These are phyloP conservation scores for Eufriesea mexicana DNA, from an alignment of 1,140 invertebrate species.

Conservation along the genomic window DNA sequence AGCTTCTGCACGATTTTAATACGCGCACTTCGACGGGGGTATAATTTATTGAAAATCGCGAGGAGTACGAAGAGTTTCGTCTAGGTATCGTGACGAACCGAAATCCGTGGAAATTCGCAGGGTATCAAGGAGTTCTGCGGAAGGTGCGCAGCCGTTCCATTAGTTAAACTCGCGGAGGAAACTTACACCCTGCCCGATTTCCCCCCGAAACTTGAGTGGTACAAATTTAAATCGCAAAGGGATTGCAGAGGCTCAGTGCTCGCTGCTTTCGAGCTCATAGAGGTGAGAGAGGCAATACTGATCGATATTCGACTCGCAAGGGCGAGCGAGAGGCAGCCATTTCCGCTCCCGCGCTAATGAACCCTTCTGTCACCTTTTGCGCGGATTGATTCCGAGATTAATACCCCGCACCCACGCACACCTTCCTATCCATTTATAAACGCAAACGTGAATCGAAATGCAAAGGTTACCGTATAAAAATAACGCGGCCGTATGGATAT, in stretches of 20 bases:
- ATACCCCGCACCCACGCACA: neutral
- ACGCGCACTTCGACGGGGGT: too few species aligned
- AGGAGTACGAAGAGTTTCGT: neutral
- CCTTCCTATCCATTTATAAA: too few species aligned
- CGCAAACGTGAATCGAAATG: neutral
- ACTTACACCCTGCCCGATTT: slow-evolving; percentile 79
- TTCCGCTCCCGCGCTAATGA: neutral
- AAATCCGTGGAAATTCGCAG: slow-evolving; percentile 68
- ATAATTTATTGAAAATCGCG: neutral
- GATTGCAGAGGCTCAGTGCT: slow-evolving; percentile 82
- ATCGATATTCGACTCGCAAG: slow-evolving; percentile 17
- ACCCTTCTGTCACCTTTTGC: neutral
- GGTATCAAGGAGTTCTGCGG: slow-evolving; percentile 83
- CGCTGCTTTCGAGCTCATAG: slow-evolving; percentile 84
- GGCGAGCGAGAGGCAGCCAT: neutral
- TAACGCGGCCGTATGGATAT: neutral
- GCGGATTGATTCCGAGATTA: slow-evolving; percentile 7
- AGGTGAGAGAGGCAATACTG: slow-evolving; percentile 72
- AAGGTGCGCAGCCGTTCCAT: slow-evolving; percentile 80
- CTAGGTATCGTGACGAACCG: slow-evolving; percentile 17
- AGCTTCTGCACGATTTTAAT: neutral
- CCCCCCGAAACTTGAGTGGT: slow-evolving; percentile 84
- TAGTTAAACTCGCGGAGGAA: slow-evolving; percentile 81
- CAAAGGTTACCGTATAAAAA: neutral
- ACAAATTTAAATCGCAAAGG: slow-evolving; percentile 79